Evolutionary conservation across 92 coral and sea anemone species (phyloP).

Genomic region (Porites cylindrica): DNA sequence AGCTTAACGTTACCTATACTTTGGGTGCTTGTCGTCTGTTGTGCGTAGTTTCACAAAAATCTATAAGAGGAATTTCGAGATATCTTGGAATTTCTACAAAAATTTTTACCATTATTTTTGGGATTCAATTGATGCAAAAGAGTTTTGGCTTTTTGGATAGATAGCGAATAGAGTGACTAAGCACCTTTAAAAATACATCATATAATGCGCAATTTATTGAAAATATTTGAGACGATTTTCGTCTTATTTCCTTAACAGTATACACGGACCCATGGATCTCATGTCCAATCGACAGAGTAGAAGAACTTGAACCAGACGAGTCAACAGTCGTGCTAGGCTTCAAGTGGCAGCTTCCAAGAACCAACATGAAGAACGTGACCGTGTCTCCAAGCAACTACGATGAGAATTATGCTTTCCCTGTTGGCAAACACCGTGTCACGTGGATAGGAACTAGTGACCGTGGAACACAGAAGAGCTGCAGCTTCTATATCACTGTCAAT

Average conservation of each 20-base stretch:
- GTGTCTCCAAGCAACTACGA: constrained; percentile 80
- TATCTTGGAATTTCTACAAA: too few relatives aligned
- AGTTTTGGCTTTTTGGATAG: too few relatives aligned
- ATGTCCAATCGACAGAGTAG: constrained; percentile 85
- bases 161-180: too few relatives aligned
- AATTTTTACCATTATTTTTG: too few relatives aligned
- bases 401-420: constrained; percentile 89
- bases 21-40: too few relatives aligned
- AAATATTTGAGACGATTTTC: too few relatives aligned
- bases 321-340: constrained; percentile 79
- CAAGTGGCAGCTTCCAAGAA: constrained; percentile 87
- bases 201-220: too few relatives aligned
- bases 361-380: constrained; percentile 84
- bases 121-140: too few relatives aligned
- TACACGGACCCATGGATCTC: constrained; percentile 90
- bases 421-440: constrained; percentile 89
- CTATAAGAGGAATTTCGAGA: too few relatives aligned
- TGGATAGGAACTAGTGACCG: constrained; percentile 91
- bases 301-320: constrained; percentile 66
- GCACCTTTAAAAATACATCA: too few relatives aligned
- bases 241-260: constrained; percentile 48
- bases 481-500: constrained; percentile 78
- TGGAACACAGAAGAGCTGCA: constrained; percentile 82
- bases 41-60: too few relatives aligned
- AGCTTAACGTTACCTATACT: too few relatives aligned